Conservation (phyloP, 2,113 vertebrate species). For the Atrichornis clamosus region DNA sequence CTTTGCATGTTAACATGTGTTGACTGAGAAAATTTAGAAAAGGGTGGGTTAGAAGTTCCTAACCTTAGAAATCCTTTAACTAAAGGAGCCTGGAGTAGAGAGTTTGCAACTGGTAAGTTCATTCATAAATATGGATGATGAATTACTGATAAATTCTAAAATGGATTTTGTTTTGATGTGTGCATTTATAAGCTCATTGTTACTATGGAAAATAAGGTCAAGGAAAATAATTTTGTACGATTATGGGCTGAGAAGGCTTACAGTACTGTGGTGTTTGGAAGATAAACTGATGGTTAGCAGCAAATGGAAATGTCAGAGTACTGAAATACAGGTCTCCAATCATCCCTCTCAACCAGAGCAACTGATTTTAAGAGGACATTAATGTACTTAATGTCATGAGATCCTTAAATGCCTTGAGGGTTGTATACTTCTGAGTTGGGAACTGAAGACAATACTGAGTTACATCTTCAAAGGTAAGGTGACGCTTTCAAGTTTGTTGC, state of each 20-base stretch:
- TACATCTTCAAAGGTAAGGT: neutral
- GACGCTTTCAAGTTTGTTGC: neutral
- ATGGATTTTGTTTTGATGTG: fast-evolving
- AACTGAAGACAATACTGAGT: neutral
- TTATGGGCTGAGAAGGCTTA: neutral
- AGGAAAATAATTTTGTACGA: neutral
- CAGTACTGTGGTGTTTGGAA: neutral
- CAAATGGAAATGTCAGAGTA: neutral
- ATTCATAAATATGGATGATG: neutral
- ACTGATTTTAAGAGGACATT: neutral
- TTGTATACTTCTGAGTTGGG: neutral
- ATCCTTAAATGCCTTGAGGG: neutral
- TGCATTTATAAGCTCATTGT: neutral
- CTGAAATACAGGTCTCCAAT: neutral
- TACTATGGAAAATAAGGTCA: neutral
- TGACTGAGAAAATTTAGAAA: neutral
- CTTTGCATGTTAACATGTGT: neutral
- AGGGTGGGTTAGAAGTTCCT: neutral
- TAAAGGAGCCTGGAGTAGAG: neutral
- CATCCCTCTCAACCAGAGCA: neutral
- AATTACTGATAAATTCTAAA: neutral
- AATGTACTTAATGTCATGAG: neutral
- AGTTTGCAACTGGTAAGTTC: neutral
- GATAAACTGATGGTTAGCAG: neutral
- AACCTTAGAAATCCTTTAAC: neutral